Evolutionary conservation across 2,113 vertebrate species (phyloP).

Genomic region (Proteles cristata): DNA sequence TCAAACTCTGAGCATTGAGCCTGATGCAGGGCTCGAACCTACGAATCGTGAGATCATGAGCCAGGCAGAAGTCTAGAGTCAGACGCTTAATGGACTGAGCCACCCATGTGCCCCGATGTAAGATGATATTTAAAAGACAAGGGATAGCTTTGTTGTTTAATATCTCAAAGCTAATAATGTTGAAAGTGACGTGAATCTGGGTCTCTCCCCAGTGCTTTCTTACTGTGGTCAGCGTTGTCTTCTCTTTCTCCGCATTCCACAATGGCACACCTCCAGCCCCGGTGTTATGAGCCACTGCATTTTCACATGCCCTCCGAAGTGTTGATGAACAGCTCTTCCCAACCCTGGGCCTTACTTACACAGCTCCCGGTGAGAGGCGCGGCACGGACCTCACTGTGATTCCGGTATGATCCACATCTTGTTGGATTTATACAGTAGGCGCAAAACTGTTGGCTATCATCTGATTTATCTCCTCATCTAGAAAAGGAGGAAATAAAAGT

Average conservation of each 20-base stretch:
- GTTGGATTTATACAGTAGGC: background rate
- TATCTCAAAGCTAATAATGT: background rate
- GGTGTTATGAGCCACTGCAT: background rate
- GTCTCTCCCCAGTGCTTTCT: background rate
- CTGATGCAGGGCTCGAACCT: too few relatives aligned
- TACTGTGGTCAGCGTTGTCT: background rate
- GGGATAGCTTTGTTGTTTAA: background rate
- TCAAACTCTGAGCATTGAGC: too few relatives aligned
- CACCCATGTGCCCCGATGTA: background rate
- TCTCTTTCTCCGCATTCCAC: conserved; percentile 54
- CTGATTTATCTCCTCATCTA: background rate
- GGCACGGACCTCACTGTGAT: background rate
- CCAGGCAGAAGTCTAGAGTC: too few relatives aligned
- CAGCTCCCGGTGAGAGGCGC: background rate
- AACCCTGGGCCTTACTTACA: background rate
- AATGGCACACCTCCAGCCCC: accelerated
- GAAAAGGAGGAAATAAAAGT: background rate
- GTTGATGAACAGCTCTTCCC: background rate
- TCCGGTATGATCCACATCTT: background rate
- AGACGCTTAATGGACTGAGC: too few relatives aligned
- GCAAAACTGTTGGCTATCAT: background rate
- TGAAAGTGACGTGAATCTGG: background rate
- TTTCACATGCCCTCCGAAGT: background rate
- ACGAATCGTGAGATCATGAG: too few relatives aligned
- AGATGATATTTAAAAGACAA: background rate